These are phyloP conservation scores for Chelonia mydas DNA, from an alignment of 2,797 vertebrate species.

Conservation along the genomic window DNA sequence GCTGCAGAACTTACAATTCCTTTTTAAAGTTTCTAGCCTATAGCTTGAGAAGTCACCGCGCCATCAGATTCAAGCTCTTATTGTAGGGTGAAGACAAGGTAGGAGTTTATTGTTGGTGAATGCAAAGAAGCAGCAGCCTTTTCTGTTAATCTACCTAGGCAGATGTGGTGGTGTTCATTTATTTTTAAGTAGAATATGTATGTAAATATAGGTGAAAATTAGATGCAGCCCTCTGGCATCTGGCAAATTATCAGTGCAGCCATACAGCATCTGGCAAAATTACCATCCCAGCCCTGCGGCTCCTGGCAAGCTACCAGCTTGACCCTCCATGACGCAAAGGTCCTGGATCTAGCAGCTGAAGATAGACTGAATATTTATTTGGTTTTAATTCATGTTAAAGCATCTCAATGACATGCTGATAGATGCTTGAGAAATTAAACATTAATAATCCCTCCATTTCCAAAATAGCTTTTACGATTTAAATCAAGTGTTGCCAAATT, in stretches of 20 bases:
- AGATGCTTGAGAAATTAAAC: not conserved
- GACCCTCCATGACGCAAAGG: constrained; percentile 29
- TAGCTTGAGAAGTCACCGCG: not conserved
- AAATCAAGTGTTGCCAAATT: constrained; percentile 48
- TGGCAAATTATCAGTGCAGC: not conserved
- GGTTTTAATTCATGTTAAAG: constrained; percentile 11
- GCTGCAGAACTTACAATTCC: not conserved
- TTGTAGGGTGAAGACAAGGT: constrained; percentile 4
- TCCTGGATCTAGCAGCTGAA: constrained; percentile 27
- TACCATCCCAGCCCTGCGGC: constrained; percentile 47
- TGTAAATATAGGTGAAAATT: constrained; percentile 71
- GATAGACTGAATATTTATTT: constrained; percentile 20
- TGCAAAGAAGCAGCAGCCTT: constrained; percentile 43
- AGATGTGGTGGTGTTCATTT: not conserved
- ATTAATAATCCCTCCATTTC: not conserved
- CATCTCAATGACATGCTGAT: not conserved
- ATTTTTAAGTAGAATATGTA: constrained; percentile 72
- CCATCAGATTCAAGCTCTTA: not conserved
- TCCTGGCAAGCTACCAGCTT: constrained; percentile 53
- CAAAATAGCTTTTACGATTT: constrained; percentile 26
- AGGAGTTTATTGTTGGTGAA: constrained; percentile 42
- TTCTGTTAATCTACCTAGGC: constrained; percentile 21
- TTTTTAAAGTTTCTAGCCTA: fast-evolving
- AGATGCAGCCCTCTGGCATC: not conserved
- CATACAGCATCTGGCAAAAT: constrained; percentile 59